Conservation (phyloP, 2,113 vertebrate species). For the Gambusia holbrooki region DNA sequence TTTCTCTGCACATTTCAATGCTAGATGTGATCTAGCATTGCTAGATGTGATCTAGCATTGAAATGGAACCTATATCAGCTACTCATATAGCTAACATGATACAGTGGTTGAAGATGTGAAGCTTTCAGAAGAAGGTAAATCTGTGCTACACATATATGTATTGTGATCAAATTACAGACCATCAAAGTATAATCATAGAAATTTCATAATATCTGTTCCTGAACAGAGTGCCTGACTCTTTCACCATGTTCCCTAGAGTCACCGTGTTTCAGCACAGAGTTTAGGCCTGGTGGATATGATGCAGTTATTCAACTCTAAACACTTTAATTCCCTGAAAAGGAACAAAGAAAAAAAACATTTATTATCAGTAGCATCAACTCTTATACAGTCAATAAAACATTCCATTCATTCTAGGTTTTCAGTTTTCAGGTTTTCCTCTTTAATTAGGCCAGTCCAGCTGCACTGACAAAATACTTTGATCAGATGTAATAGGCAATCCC, state of each 20-base stretch:
- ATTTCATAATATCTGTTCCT: constrained; percentile 46
- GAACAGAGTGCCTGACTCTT: constrained; percentile 29
- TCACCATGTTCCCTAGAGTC: constrained; percentile 40
- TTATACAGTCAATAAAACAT: constrained; percentile 18
- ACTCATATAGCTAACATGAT: too few species aligned
- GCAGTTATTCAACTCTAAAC: constrained; percentile 32
- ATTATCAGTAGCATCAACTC: constrained; percentile 19
- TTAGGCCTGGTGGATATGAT: constrained; percentile 19
- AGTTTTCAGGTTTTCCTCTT: constrained; percentile 29
- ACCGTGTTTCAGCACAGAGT: constrained; percentile 23
- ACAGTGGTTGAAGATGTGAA: too few species aligned
- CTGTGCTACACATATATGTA: constrained; percentile 7
- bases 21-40: too few species aligned
- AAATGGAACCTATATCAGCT: too few species aligned
- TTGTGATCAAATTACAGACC: constrained; percentile 50
- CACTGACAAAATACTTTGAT: constrained; percentile 44
- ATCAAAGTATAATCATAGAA: constrained; percentile 31
- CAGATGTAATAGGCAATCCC: constrained; percentile 41
- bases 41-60: too few species aligned
- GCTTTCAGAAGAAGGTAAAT: constrained; percentile 26
- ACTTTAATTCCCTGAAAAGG: not conserved
- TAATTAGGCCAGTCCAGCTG: constrained; percentile 43
- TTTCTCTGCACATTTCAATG: too few species aligned
- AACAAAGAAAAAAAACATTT: constrained; percentile 10
- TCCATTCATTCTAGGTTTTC: constrained; percentile 18